Conservation (phyloP, 2,888 invertebrate species). For the Leptogaster cylindrica region DNA sequence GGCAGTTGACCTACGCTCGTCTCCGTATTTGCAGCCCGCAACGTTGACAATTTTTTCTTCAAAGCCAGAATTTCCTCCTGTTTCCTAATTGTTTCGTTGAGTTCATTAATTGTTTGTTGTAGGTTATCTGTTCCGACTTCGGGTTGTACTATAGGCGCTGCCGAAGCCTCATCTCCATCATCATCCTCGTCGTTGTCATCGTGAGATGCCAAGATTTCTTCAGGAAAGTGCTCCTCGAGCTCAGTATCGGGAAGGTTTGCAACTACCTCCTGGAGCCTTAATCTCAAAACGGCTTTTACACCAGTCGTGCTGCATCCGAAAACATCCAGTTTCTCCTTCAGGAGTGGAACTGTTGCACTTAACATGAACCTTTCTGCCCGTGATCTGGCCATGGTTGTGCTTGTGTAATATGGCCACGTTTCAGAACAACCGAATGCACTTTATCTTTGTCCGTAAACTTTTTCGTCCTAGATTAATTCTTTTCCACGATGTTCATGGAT, state of each 20-base stretch:
- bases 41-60: background rate
- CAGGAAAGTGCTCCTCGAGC: background rate
- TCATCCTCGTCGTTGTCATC: background rate
- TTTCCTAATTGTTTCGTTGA: constrained; percentile 2
- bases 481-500: no score
- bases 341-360: background rate
- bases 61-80: background rate
- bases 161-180: background rate
- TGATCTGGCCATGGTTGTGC: background rate
- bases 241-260: background rate
- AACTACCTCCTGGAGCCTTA: background rate
- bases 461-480: no score
- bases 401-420: no score
- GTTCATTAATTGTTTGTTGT: background rate
- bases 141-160: no score
- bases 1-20: no score
- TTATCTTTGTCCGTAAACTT: no score
- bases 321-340: background rate
- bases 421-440: no score
- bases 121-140: no score
- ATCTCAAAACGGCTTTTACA: background rate
- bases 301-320: background rate
- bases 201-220: background rate
- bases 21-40: background rate
- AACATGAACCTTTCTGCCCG: background rate